Evolutionary conservation across 2,888 invertebrate genomes (phyloP).

Genomic region (Meliscaeva auricollis): DNA sequence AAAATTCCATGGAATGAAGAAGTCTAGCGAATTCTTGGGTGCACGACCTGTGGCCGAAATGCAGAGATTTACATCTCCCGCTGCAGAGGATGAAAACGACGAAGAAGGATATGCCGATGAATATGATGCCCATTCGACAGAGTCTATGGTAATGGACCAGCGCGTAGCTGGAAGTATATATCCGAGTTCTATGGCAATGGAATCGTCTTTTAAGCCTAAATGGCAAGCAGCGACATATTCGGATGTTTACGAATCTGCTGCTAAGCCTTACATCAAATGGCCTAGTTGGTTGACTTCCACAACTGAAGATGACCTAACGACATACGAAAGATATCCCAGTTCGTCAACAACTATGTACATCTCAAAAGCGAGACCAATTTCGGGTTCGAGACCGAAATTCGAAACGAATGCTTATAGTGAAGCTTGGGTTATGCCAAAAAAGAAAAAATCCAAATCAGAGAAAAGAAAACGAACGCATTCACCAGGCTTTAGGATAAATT

Average conservation of each 20-base stretch:
- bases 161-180: conserved; percentile 56
- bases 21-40: conserved; percentile 60
- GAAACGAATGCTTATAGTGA: conserved; percentile 27
- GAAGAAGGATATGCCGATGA: conserved; percentile 38
- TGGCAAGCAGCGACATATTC: conserved; percentile 43
- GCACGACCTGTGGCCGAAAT: conserved; percentile 46
- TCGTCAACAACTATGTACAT: conserved; percentile 63
- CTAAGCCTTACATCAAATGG: conserved; percentile 51
- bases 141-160: conserved; percentile 57
- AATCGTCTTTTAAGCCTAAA: conserved; percentile 37
- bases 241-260: conserved; percentile 36
- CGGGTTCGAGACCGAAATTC: conserved; percentile 51
- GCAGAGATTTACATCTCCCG: conserved; percentile 11
- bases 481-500: conserved; percentile 53
- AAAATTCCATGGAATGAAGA: conserved; percentile 65
- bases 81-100: background rate
- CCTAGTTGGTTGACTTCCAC: conserved; percentile 46
- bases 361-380: conserved; percentile 51
- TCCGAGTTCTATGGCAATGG: conserved; percentile 39
- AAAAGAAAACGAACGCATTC: conserved; percentile 43
- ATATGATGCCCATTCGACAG: conserved; percentile 53
- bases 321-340: conserved; percentile 47
- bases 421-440: conserved; percentile 42
- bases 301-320: conserved; percentile 43
- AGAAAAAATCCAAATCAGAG: conserved; percentile 56